Conservation (phyloP, 2,888 invertebrate species). For the Biston stratarius region DNA sequence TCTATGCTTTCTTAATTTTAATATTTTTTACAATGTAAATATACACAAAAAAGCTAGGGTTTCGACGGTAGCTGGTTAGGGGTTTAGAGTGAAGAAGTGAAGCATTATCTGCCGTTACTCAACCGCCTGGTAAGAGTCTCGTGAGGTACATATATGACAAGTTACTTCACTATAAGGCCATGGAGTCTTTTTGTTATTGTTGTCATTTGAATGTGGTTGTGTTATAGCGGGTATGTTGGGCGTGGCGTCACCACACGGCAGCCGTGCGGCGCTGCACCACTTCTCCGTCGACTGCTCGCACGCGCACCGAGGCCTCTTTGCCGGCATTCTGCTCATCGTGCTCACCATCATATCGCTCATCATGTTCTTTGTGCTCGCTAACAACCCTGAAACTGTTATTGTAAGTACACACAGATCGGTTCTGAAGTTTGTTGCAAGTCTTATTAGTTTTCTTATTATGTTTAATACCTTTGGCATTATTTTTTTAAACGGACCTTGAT, state of each 20-base stretch:
- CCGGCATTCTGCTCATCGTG: slow-evolving; percentile 92
- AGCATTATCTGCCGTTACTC: too few species aligned
- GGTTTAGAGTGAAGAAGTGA: too few species aligned
- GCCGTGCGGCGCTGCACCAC: slow-evolving; percentile 85
- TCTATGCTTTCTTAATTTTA: too few species aligned
- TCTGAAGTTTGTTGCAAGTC: too few species aligned
- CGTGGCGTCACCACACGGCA: slow-evolving; percentile 76
- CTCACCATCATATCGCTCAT: slow-evolving; percentile 94
- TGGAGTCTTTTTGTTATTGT: too few species aligned
- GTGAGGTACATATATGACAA: neutral
- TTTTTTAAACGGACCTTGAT: too few species aligned
- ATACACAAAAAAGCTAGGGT: too few species aligned
- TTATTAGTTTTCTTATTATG: too few species aligned
- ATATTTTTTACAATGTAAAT: too few species aligned
- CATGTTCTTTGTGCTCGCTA: slow-evolving; percentile 94
- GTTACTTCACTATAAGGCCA: too few species aligned
- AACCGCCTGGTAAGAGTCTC: too few species aligned
- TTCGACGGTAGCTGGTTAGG: too few species aligned
- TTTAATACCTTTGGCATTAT: neutral
- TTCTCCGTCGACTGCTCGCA: slow-evolving; percentile 94
- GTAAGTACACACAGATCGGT: slow-evolving; percentile 56
- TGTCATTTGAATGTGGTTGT: slow-evolving; percentile 20
- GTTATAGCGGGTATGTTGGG: slow-evolving; percentile 85
- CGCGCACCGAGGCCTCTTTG: slow-evolving; percentile 92
- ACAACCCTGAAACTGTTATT: slow-evolving; percentile 86